Percentiles rank a stretch among this genome's conserved stretches.
phyloP scores from a whole-genome alignment of 37 sponge, comb jelly and placozoan species.

The Oscarella lobularis region DNA sequence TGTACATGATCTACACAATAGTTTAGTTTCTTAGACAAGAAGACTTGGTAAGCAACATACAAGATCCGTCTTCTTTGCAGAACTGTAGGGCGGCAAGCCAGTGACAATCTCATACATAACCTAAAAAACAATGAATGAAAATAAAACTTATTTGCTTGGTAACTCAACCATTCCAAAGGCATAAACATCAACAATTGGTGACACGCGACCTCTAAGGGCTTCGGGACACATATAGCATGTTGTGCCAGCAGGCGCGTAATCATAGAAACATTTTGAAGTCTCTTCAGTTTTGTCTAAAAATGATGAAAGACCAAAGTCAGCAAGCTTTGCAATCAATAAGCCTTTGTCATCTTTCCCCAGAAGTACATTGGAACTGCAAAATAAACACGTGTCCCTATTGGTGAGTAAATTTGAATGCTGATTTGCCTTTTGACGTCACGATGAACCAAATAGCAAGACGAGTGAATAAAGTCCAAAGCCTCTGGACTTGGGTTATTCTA shows the following conservation, averaged over 20 bases:
- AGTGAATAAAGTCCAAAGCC: no score
- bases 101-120: not conserved
- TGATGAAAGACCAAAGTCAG: not conserved
- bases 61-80: not conserved
- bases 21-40: not conserved
- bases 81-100: not conserved
- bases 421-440: no score
- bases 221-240: not conserved
- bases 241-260: not conserved
- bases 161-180: not conserved
- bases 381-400: no score
- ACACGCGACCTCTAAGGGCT: not conserved
- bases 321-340: no score
- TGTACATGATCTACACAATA: not conserved
- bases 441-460: no score
- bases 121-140: not conserved
- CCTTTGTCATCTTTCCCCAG: no score
- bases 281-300: no score
- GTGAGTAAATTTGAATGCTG: no score
- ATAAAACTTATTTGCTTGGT: not conserved
- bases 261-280: not conserved
- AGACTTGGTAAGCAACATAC: not conserved
- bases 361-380: no score
- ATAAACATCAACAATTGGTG: not conserved
- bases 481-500: no score